phyloP scores from a whole-genome alignment of 2,888 invertebrate species.

The Hemithea aestivaria region DNA sequence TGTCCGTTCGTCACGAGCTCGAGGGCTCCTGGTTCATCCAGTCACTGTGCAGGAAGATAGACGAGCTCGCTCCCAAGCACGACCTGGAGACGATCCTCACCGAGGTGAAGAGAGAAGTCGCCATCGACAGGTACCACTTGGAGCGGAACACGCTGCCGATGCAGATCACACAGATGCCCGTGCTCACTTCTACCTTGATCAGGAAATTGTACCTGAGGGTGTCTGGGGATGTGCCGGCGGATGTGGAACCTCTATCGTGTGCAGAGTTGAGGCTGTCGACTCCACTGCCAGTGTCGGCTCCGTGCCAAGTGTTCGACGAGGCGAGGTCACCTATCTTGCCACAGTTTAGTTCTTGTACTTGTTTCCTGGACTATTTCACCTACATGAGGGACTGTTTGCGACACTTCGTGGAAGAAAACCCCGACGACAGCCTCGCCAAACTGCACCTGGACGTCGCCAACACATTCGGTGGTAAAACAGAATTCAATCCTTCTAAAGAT shows the following conservation, averaged over 20 bases:
- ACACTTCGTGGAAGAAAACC: constrained; percentile 40
- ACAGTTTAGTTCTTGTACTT: constrained; percentile 40
- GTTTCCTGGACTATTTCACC: constrained; percentile 43
- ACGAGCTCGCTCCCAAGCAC: constrained; percentile 34
- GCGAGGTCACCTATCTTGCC: constrained; percentile 30
- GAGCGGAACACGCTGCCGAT: constrained; percentile 40
- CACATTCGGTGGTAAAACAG: constrained; percentile 35
- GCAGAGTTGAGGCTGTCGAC: constrained; percentile 7
- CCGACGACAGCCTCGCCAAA: constrained; percentile 37
- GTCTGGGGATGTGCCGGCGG: constrained; percentile 40
- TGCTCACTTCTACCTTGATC: constrained; percentile 40
- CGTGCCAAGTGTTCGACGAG: background rate
- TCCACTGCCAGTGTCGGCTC: constrained; percentile 37
- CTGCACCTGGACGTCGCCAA: constrained; percentile 40
- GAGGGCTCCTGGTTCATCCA: constrained; percentile 67
- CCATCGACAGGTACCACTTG: constrained; percentile 44
- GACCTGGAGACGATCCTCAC: constrained; percentile 59
- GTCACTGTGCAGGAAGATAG: constrained; percentile 53
- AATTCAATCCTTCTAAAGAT: constrained; percentile 44
- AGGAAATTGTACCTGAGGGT: constrained; percentile 50
- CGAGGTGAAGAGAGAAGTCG: constrained; percentile 55
- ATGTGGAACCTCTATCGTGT: constrained; percentile 13
- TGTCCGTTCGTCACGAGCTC: constrained; percentile 18
- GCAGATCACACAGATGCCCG: constrained; percentile 42
- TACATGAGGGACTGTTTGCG: constrained; percentile 51